phyloP scores from a whole-genome alignment of 2,797 vertebrate species.

The Cetoscarus ocellatus region DNA sequence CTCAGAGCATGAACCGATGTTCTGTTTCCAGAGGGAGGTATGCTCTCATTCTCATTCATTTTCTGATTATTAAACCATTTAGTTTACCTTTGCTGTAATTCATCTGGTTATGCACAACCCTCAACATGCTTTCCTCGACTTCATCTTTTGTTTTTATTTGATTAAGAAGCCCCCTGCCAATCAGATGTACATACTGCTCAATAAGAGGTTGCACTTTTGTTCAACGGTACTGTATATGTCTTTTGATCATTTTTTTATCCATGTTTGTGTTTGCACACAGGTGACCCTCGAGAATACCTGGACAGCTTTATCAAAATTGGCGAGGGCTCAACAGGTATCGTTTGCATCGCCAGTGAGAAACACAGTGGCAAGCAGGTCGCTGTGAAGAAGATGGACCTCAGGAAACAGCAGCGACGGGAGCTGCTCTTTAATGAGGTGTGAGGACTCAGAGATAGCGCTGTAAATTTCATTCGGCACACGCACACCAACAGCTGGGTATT shows the following conservation, averaged over 20 bases:
- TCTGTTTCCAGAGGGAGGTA: too few relatives aligned
- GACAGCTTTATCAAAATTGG: constrained; percentile 99
- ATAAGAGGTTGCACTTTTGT: not conserved
- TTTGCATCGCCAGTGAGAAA: constrained; percentile 97
- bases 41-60: too few relatives aligned
- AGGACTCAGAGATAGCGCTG: constrained; percentile 12
- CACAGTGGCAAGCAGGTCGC: constrained; percentile 98
- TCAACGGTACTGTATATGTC: not conserved
- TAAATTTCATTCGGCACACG: not conserved
- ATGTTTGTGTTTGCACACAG: constrained; percentile 55
- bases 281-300: constrained; percentile 95
- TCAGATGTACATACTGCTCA: too few relatives aligned
- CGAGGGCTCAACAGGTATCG: constrained; percentile 97
- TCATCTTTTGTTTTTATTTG: too few relatives aligned
- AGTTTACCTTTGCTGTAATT: too few relatives aligned
- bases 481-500: not conserved
- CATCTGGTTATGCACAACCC: too few relatives aligned
- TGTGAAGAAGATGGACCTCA: constrained; percentile 99
- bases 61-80: too few relatives aligned
- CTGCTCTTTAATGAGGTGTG: constrained; percentile 98
- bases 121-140: too few relatives aligned
- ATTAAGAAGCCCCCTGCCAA: too few relatives aligned
- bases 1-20: too few relatives aligned
- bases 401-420: constrained; percentile 96
- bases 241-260: not conserved